Percentiles rank a stretch among this genome's conserved stretches.
Evolutionary conservation across 2,113 vertebrate genomes (phyloP).

Genomic region (Castor canadensis): DNA sequence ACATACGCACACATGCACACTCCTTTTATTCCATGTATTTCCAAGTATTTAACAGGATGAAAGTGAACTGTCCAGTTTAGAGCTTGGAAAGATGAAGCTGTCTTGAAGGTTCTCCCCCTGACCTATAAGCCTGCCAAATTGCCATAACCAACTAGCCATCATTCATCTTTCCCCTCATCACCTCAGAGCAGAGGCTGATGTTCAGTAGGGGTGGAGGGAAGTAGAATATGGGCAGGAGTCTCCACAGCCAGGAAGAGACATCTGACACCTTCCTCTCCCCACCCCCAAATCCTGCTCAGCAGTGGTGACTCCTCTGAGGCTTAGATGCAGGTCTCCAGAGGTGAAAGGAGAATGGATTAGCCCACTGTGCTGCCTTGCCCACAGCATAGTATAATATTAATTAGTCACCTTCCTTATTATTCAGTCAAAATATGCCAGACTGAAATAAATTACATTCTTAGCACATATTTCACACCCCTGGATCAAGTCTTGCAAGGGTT

Average conservation of each 20-base stretch:
- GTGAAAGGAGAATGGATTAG: slow-evolving; percentile 70
- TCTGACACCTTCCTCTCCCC: neutral
- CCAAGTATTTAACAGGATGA: slow-evolving; percentile 24
- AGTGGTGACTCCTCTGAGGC: slow-evolving; percentile 47
- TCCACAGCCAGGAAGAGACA: slow-evolving; percentile 32
- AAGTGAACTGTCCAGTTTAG: neutral
- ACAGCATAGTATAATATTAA: slow-evolving; percentile 84
- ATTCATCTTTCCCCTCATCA: slow-evolving; percentile 38
- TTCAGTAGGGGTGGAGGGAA: neutral
- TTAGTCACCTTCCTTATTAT: slow-evolving; percentile 87
- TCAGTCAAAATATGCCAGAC: slow-evolving; percentile 87
- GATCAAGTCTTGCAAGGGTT: slow-evolving; percentile 87
- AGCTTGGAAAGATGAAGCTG: neutral
- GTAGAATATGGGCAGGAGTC: neutral
- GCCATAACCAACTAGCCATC: neutral
- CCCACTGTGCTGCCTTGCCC: slow-evolving; percentile 72
- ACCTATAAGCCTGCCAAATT: slow-evolving; percentile 33
- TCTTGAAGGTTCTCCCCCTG: neutral
- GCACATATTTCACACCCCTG: slow-evolving; percentile 88
- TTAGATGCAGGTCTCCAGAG: slow-evolving; percentile 72
- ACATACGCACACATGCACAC: neutral
- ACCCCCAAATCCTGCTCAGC: neutral
- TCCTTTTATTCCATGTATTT: neutral
- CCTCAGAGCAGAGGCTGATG: slow-evolving; percentile 35
- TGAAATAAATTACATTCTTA: slow-evolving; percentile 89